These are phyloP conservation scores for Ditylenchus dipsaci DNA, from an alignment of 1,140 invertebrate genomes.

Conservation along the genomic window DNA sequence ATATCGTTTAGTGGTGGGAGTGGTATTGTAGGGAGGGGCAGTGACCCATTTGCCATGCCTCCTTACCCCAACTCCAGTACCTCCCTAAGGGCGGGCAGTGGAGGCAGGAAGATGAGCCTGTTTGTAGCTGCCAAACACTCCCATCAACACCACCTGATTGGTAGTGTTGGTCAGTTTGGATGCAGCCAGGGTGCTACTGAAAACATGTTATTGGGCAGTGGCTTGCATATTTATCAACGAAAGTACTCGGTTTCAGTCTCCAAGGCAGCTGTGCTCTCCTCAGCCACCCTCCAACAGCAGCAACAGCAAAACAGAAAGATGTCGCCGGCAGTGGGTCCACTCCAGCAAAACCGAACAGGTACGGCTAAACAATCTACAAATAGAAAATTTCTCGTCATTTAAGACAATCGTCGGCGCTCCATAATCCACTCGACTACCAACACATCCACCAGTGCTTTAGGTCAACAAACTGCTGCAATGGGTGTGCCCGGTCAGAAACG, in stretches of 20 bases:
- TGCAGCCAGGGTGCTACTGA: neutral
- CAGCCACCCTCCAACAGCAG: conserved; percentile 52
- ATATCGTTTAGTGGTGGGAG: neutral
- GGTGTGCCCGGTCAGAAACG: conserved; percentile 29
- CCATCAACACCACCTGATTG: neutral
- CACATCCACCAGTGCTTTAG: neutral
- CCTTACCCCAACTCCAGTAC: too few relatives aligned
- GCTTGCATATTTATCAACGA: neutral
- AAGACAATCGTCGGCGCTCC: conserved; percentile 7
- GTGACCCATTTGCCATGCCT: neutral
- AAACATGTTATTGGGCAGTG: neutral
- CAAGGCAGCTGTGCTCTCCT: conserved; percentile 54
- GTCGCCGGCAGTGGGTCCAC: conserved; percentile 16
- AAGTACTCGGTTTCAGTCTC: conserved; percentile 46
- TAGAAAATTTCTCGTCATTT: conserved; percentile 8
- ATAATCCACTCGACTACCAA: conserved; percentile 8
- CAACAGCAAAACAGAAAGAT: conserved; percentile 11
- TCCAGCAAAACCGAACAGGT: conserved; percentile 11
- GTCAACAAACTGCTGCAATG: neutral
- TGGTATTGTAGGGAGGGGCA: neutral
- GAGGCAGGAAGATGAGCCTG: neutral
- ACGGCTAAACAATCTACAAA: neutral
- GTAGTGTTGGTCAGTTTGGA: neutral
- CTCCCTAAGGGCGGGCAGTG: neutral
- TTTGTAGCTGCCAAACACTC: neutral